Evolutionary conservation across 2,888 invertebrate genomes (phyloP).

Genomic region (Atherix ibis): DNA sequence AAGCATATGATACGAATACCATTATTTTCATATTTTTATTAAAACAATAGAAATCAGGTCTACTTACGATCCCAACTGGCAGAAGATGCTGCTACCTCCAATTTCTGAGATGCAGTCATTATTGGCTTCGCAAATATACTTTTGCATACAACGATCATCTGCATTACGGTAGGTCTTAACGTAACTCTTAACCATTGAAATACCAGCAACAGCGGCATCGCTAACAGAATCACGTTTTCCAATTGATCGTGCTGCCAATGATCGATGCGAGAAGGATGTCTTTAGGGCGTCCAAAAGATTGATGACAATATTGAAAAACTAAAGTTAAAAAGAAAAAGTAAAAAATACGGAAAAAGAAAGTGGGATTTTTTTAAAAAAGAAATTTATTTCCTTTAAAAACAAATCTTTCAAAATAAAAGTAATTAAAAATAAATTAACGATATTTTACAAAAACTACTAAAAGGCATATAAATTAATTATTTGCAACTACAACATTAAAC

Average conservation of each 20-base stretch:
- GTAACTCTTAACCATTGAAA: constrained; percentile 80
- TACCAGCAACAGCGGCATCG: constrained; percentile 75
- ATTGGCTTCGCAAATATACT: constrained; percentile 80
- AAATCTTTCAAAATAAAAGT: not conserved
- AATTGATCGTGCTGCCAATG: constrained; percentile 65
- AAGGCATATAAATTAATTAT: too few relatives aligned
- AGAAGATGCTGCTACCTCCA: constrained; percentile 71
- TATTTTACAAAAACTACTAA: too few relatives aligned
- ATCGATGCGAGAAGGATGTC: constrained; percentile 84
- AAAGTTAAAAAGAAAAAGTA: constrained; percentile 29
- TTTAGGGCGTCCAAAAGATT: constrained; percentile 82
- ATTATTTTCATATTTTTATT: too few relatives aligned
- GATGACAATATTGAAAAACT: constrained; percentile 87
- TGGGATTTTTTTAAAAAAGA: constrained; percentile 5
- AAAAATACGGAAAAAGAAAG: constrained; percentile 1
- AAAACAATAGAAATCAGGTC: too few relatives aligned
- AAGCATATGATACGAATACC: too few relatives aligned
- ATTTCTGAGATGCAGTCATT: constrained; percentile 70
- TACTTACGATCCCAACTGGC: constrained; percentile 87
- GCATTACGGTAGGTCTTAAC: constrained; percentile 60
- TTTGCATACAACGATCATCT: constrained; percentile 72
- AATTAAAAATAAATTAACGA: not conserved
- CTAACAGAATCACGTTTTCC: constrained; percentile 80
- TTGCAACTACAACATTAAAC: too few relatives aligned
- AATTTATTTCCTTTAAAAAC: not conserved